Conservation (phyloP, 2,888 invertebrate genomes). For the Aproaerema taeniolella region DNA sequence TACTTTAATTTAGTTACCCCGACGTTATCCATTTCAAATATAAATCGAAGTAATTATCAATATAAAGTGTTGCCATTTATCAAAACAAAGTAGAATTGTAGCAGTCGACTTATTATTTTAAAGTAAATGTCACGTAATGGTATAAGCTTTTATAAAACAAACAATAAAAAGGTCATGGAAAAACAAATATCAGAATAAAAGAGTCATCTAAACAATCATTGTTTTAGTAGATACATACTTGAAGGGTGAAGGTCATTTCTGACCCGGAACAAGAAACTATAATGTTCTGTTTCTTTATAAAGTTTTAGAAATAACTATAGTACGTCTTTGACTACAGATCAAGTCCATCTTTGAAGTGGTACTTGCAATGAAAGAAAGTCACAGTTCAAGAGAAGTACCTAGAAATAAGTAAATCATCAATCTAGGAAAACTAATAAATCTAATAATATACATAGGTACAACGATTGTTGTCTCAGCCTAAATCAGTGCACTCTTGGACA, state of each 20-base stretch:
- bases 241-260: conserved; percentile 23
- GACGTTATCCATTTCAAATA: too few relatives aligned
- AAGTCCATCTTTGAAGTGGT: too few relatives aligned
- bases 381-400: too few relatives aligned
- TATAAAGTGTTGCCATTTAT: background rate
- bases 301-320: background rate
- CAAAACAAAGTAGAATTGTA: too few relatives aligned
- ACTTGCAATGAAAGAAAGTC: too few relatives aligned
- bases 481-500: too few relatives aligned
- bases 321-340: background rate
- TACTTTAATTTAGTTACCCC: background rate
- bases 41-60: background rate
- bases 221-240: conserved; percentile 26
- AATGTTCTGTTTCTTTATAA: too few relatives aligned
- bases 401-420: too few relatives aligned
- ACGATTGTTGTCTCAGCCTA: too few relatives aligned
- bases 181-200: conserved; percentile 23
- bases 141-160: conserved; percentile 1
- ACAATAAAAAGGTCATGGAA: conserved; percentile 26
- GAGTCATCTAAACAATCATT: conserved; percentile 9
- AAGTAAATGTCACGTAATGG: background rate
- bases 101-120: too few relatives aligned
- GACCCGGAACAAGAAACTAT: conserved; percentile 6
- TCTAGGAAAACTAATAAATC: too few relatives aligned
- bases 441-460: too few relatives aligned